phyloP scores from a whole-genome alignment of 2,888 invertebrate species.

The Cheiracanthium punctorium region DNA sequence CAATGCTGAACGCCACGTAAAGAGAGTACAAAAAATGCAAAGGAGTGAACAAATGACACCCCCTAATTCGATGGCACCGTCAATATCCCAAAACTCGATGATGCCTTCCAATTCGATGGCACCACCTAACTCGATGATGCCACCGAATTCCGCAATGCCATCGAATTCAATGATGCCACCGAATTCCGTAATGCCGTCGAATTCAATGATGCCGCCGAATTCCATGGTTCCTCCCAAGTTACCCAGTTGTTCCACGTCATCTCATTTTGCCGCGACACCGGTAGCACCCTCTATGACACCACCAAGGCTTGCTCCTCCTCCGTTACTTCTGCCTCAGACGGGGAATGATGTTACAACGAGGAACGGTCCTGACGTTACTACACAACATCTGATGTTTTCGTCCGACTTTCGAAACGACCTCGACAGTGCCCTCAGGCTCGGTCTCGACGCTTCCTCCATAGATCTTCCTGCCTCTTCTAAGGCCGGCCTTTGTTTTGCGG shows the following conservation, averaged over 20 bases:
- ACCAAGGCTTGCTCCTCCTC: slow-evolving; percentile 59
- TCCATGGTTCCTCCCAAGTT: slow-evolving; percentile 36
- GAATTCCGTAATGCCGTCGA: slow-evolving; percentile 26
- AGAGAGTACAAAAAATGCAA: slow-evolving; percentile 67
- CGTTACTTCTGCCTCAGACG: slow-evolving; percentile 58
- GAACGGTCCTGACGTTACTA: slow-evolving; percentile 58
- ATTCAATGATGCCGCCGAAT: slow-evolving; percentile 31
- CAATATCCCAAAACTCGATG: slow-evolving; percentile 30
- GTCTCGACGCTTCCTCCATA: slow-evolving; percentile 63
- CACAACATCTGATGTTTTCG: slow-evolving; percentile 62
- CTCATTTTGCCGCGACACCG: slow-evolving; percentile 63
- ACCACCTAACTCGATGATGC: slow-evolving; percentile 25
- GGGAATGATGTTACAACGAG: slow-evolving; percentile 51
- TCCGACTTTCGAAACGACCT: slow-evolving; percentile 66
- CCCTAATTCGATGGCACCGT: slow-evolving; percentile 26
- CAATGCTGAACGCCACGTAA: slow-evolving; percentile 72
- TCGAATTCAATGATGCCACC: slow-evolving; percentile 25
- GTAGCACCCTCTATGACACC: slow-evolving; percentile 61
- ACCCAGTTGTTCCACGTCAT: slow-evolving; percentile 53
- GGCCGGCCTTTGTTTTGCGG: slow-evolving; percentile 63
- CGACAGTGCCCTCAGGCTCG: slow-evolving; percentile 62
- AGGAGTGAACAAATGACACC: slow-evolving; percentile 55
- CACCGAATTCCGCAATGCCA: slow-evolving; percentile 27
- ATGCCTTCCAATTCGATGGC: slow-evolving; percentile 27
- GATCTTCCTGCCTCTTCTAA: slow-evolving; percentile 64